Evolutionary conservation across 2,113 vertebrate species (phyloP), one percentile per base, ranked within the genome.

Genomic region (Sylvietta virens): DNA sequence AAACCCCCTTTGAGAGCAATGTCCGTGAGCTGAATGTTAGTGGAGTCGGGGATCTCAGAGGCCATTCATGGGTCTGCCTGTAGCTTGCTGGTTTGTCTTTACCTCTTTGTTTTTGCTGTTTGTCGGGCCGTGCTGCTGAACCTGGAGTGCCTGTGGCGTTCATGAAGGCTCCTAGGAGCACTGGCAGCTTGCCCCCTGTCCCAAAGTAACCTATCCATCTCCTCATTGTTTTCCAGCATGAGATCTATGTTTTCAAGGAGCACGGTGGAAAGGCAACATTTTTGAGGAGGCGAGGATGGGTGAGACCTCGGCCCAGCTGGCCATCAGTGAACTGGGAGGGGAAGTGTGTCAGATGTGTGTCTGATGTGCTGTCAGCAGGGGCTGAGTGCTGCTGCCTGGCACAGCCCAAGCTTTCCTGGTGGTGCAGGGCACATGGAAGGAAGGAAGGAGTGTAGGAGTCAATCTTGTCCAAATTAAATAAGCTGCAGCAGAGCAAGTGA

Each of bases 251-350:
- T 73, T 69, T 67, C 2, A 4, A 74, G 65, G 42, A 86, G 10
- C 26, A 4, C 0, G 0, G 10, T 62, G 47, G 19, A 24, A 66
- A 66, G 27, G 47, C 0, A 4, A 2, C 1, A 0, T 53, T 84
- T 79, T 45, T 76, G 66, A 60, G 40, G 51, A 44, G n/a, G 4
- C 8, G 24, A 66, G 37, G 50, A 21, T 64, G 53, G 3, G 1
- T 67, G 40, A 65, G 71, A 4, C 9, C 21, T 58, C 6, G 15
- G 20, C 28, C 39, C 20, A 0, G 0, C 26, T 70, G 47, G 23
- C 58, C 33, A 10, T 51, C 11, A 4, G 9, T 50, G 56, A 57
- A 10, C 16, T 0, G 7, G 40, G 39, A 31, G n/a, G 6, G 10
- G 33, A 11, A 22, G 14, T 45, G 51, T 50, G 27, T 51, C 27